phyloP scores from a whole-genome alignment of 2,797 vertebrate genomes.

The Allobates femoralis region DNA sequence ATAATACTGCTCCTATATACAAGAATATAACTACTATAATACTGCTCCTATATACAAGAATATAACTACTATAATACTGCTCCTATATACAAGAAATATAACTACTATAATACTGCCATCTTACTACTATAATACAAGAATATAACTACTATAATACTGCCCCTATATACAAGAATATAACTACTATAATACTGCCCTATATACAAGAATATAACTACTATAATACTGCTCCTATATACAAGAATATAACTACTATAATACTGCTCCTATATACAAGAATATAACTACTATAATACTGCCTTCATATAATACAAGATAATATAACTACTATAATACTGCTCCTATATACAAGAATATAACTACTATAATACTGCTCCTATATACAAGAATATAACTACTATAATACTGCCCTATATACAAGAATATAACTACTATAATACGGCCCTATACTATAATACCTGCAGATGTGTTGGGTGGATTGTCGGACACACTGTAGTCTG shows the following conservation, averaged over 20 bases:
- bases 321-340: constrained; percentile 11
- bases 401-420: background rate
- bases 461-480: background rate
- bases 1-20: too few species aligned
- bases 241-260: constrained; percentile 15
- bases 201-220: too few species aligned
- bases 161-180: background rate
- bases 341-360: constrained; percentile 6
- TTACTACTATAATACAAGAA: background rate
- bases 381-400: background rate
- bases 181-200: too few species aligned
- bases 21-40: too few species aligned
- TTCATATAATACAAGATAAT: background rate
- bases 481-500: background rate
- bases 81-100: constrained; percentile 1
- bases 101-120: constrained; percentile 3
- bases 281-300: constrained; percentile 10
- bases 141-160: constrained; percentile 14
- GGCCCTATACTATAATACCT: background rate
- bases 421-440: constrained; percentile 9
- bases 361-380: background rate
- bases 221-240: background rate
- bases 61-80: background rate
- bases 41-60: too few species aligned
- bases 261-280: constrained; percentile 14